Percentiles rank a stretch among this genome's conserved stretches.
phyloP scores from a whole-genome alignment of 2,888 invertebrate species.

The Pseudolycoriella hygida region DNA sequence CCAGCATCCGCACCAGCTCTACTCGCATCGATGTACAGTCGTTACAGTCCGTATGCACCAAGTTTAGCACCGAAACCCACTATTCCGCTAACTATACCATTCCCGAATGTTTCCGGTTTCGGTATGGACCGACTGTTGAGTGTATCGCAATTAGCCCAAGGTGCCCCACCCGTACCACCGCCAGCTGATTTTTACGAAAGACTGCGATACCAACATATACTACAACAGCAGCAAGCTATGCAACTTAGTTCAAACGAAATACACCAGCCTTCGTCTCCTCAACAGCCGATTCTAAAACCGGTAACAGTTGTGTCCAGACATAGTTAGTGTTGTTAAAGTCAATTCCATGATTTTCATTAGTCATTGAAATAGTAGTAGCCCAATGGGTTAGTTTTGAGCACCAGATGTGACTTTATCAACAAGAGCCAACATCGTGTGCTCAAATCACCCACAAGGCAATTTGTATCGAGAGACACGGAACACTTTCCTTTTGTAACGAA shows the following conservation, averaged over 20 bases:
- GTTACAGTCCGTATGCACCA: constrained; percentile 42
- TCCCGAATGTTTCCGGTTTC: constrained; percentile 17
- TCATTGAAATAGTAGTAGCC: too few relatives aligned
- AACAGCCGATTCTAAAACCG: constrained; percentile 32
- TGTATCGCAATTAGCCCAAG: constrained; percentile 17
- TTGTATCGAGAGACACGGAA: too few relatives aligned
- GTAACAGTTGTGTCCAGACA: constrained; percentile 36
- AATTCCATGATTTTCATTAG: too few relatives aligned
- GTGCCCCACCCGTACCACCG: constrained; percentile 27
- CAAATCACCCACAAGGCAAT: too few relatives aligned
- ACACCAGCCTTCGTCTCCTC: constrained; percentile 13
- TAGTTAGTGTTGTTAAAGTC: constrained; percentile 21
- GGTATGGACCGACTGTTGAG: constrained; percentile 23
- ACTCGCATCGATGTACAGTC: constrained; percentile 47
- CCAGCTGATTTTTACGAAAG: constrained; percentile 33
- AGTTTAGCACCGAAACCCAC: constrained; percentile 34
- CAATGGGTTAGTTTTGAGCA: too few relatives aligned
- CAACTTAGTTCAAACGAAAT: constrained; percentile 24
- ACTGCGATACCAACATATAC: constrained; percentile 29
- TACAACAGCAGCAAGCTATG: constrained; percentile 28
- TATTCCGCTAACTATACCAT: constrained; percentile 29
- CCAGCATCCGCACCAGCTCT: constrained; percentile 37
- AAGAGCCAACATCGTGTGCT: too few relatives aligned
- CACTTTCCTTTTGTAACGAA: too few relatives aligned
- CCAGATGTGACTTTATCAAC: too few relatives aligned